A percentile compares a stretch with the other conserved stretches of the same genome.
Evolutionary conservation across 1,140 invertebrate species (phyloP).

Genomic region (Antheraea pernyi): DNA sequence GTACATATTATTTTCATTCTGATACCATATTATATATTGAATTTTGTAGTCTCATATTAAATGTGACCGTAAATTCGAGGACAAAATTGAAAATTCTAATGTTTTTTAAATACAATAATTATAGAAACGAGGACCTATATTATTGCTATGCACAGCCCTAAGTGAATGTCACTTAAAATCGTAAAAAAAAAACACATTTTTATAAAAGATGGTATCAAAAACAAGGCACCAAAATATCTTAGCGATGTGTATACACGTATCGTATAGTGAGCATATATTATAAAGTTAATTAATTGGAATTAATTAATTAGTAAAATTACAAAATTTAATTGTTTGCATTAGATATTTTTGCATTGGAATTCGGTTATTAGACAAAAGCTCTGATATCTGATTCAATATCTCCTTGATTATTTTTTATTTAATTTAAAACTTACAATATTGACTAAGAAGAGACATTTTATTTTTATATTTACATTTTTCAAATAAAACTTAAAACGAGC

Average conservation of each 20-base stretch:
- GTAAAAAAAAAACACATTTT: conserved; percentile 4
- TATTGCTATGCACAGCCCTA: conserved; percentile 33
- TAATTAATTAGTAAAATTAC: neutral
- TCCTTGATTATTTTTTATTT: too few species aligned
- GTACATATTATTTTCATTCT: neutral
- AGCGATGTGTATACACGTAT: neutral
- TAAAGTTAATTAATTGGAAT: neutral
- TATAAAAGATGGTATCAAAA: conserved; percentile 14
- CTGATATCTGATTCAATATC: too few species aligned
- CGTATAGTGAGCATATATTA: neutral
- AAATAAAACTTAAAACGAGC: too few species aligned
- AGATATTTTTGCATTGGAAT: neutral
- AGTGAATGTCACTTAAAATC: conserved; percentile 8
- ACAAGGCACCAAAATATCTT: conserved; percentile 8
- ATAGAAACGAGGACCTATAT: conserved; percentile 2
- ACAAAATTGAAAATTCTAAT: neutral
- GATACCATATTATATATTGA: neutral
- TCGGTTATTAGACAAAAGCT: neutral
- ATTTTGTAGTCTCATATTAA: too few species aligned
- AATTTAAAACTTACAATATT: too few species aligned
- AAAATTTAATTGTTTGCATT: neutral
- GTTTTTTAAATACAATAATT: neutral
- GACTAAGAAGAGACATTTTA: too few species aligned
- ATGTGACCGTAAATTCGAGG: neutral
- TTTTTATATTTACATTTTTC: too few species aligned